phyloP scores from a whole-genome alignment of 1,140 invertebrate genomes.

The Drosophila kurseongensis region DNA sequence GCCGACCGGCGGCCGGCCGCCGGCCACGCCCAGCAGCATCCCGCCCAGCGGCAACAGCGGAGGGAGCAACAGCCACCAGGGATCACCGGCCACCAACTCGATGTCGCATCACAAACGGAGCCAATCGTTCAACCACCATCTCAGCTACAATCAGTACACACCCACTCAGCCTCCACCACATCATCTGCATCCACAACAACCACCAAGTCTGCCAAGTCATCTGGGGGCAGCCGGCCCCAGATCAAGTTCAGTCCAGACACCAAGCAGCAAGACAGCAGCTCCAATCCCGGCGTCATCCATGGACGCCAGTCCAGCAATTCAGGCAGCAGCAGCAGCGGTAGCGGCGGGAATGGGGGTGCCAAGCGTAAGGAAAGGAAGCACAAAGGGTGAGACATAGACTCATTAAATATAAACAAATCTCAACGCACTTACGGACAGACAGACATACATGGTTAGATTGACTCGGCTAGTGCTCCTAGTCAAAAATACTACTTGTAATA shows the following conservation, averaged over 20 bases:
- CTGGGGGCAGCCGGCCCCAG: constrained; percentile 78
- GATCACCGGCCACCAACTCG: constrained; percentile 53
- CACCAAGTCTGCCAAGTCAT: constrained; percentile 84
- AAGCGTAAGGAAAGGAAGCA: constrained; percentile 84
- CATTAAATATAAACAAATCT: too few species aligned
- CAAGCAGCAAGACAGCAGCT: constrained; percentile 80
- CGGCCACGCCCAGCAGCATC: constrained; percentile 40
- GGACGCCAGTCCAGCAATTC: constrained; percentile 58
- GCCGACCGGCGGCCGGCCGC: constrained; percentile 58
- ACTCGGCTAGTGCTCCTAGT: too few species aligned
- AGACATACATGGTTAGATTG: too few species aligned
- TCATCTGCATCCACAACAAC: constrained; percentile 85
- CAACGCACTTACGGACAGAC: too few species aligned
- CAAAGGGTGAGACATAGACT: constrained; percentile 65
- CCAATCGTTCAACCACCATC: constrained; percentile 88
- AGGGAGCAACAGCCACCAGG: constrained; percentile 49
- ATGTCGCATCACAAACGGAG: constrained; percentile 87
- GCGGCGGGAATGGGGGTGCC: constrained; percentile 62
- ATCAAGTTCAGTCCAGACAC: constrained; percentile 84
- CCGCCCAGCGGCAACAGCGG: constrained; percentile 43
- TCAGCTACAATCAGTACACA: constrained; percentile 87
- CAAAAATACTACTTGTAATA: too few species aligned
- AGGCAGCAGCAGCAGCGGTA: constrained; percentile 55
- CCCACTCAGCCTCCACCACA: constrained; percentile 86
- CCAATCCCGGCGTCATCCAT: constrained; percentile 48